Conservation (phyloP, 2,797 vertebrate genomes). For the Ctenopoma kingsleyae region DNA sequence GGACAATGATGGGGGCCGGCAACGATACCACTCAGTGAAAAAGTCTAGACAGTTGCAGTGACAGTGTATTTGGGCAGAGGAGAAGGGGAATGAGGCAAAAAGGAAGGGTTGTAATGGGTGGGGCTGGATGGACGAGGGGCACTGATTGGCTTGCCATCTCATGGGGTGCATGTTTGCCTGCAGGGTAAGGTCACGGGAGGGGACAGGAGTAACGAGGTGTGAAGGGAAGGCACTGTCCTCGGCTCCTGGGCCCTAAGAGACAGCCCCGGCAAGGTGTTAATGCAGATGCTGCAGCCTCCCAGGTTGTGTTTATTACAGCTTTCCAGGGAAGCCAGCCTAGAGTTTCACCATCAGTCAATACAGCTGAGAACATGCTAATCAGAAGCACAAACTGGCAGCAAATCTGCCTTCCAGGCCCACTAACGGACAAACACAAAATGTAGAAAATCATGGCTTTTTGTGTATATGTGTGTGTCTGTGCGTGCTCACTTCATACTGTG, state of each 20-base stretch:
- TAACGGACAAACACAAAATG: slow-evolving; percentile 25
- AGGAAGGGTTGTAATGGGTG: slow-evolving; percentile 52
- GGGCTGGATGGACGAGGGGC: slow-evolving; percentile 47
- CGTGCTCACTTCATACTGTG: slow-evolving; percentile 1
- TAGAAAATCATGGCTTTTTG: slow-evolving; percentile 10
- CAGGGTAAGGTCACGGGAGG: slow-evolving; percentile 77
- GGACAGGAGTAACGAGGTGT: slow-evolving; percentile 81
- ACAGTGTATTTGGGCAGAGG: slow-evolving; percentile 39
- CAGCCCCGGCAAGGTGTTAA: slow-evolving; percentile 71
- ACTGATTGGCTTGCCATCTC: slow-evolving; percentile 73
- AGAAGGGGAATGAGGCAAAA: slow-evolving; percentile 32
- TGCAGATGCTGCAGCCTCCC: slow-evolving; percentile 73
- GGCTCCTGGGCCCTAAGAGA: slow-evolving; percentile 69
- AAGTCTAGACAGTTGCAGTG: slow-evolving; percentile 52
- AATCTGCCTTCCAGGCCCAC: slow-evolving; percentile 28
- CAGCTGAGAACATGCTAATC: slow-evolving; percentile 63
- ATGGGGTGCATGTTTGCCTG: slow-evolving; percentile 65
- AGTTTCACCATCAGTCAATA: slow-evolving; percentile 59
- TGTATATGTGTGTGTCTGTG: not conserved
- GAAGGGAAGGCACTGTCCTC: slow-evolving; percentile 80
- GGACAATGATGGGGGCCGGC: slow-evolving; percentile 57
- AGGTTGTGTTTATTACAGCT: slow-evolving; percentile 73
- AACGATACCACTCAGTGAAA: slow-evolving; percentile 57
- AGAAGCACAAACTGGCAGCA: slow-evolving; percentile 46
- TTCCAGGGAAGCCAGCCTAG: slow-evolving; percentile 51